Evolutionary conservation across 2,888 invertebrate species (phyloP).

Genomic region (Oscheius sp.): DNA sequence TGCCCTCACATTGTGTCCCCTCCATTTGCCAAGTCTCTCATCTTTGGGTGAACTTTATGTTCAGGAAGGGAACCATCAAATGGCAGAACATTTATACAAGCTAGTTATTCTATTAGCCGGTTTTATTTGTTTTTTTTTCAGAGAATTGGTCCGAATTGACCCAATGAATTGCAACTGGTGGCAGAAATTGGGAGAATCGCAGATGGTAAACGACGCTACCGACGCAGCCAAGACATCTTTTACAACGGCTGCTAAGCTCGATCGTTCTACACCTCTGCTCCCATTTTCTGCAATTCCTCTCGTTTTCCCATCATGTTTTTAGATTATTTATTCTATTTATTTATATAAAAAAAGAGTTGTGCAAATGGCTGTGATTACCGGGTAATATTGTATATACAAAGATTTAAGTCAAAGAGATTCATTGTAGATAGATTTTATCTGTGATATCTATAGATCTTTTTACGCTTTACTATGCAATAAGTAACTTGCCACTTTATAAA

Average conservation of each 20-base stretch:
- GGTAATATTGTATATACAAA: neutral
- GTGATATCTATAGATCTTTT: slow-evolving; percentile 6
- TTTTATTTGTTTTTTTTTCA: slow-evolving; percentile 42
- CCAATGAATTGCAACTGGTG: slow-evolving; percentile 82
- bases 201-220: slow-evolving; percentile 39
- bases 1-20: slow-evolving; percentile 83
- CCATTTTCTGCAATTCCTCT: slow-evolving; percentile 85
- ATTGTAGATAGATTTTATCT: neutral
- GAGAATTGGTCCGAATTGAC: slow-evolving; percentile 74
- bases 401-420: neutral
- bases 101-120: too few species aligned
- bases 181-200: slow-evolving; percentile 42
- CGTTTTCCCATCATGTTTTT: slow-evolving; percentile 66
- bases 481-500: slow-evolving; percentile 5
- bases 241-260: slow-evolving; percentile 43
- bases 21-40: slow-evolving; percentile 88
- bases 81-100: slow-evolving; percentile 88
- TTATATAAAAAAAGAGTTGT: neutral
- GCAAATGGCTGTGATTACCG: neutral
- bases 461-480: neutral
- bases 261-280: slow-evolving; percentile 81
- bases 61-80: slow-evolving; percentile 85
- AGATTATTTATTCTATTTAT: neutral
- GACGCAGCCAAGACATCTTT: slow-evolving; percentile 44
- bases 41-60: slow-evolving; percentile 86